Percentiles rank a stretch among this genome's conserved stretches.
phyloP scores from a whole-genome alignment of 2,113 vertebrate species.

The Ellobius talpinus region DNA sequence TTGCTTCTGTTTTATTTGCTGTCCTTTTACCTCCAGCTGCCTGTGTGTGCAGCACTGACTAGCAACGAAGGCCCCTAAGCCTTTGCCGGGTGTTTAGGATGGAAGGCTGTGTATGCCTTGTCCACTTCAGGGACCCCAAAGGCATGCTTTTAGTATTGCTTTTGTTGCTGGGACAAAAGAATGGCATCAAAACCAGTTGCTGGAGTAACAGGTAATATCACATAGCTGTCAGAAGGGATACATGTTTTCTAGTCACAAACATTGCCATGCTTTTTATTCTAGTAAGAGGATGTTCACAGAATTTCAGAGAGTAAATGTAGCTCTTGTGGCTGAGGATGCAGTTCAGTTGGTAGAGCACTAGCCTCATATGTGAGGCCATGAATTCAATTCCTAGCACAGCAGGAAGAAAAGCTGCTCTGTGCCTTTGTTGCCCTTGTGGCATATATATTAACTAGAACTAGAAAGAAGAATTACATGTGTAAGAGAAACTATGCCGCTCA shows the following conservation, averaged over 20 bases:
- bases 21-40: not conserved
- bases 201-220: not conserved
- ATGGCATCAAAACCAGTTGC: constrained; percentile 29
- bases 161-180: not conserved
- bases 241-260: not conserved
- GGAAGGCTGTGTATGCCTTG: not conserved
- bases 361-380: not conserved
- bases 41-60: not conserved
- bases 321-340: not conserved
- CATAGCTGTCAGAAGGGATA: not conserved
- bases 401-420: not conserved
- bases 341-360: not conserved
- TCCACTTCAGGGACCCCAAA: constrained; percentile 3
- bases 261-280: not conserved
- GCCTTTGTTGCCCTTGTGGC: no score
- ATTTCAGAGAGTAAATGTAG: constrained; percentile 38
- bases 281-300: not conserved
- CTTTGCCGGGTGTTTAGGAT: not conserved
- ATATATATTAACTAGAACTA: not conserved
- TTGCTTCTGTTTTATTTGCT: not conserved
- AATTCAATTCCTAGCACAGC: not conserved
- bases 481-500: not conserved
- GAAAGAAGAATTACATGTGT: fast-evolving
- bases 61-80: not conserved
- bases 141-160: not conserved